Evolutionary conservation across 2,113 vertebrate species (phyloP), one percentile per base, ranked within the genome.

Genomic region (Ceratotherium simum): DNA sequence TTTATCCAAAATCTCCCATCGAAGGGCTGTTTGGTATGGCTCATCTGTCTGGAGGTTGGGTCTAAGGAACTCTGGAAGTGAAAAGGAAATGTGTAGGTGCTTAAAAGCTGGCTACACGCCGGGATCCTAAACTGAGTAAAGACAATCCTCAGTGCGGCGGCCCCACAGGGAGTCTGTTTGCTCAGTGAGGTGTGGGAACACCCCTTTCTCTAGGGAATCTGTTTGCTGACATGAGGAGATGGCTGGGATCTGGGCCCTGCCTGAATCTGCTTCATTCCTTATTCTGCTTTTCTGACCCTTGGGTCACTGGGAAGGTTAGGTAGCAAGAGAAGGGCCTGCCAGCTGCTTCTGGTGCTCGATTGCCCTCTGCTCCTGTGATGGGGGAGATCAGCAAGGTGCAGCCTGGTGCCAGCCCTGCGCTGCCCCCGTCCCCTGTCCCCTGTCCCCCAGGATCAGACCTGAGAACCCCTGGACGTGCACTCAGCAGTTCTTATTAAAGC

Each of bases 321-420:
- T 0, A 29, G 8, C 36, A 76, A 81, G 33, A 42, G 23, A 91
- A 67, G n/a, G 12, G 31, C 25, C 25, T 6, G 3, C 8, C 9
- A 46, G 21, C 73, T 96, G 42, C 14, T 9, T 84, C 18, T 0
- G 2, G 1, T n/a, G 12, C 14, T 86, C 70, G 8, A 0, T 79
- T 91, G 88, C 8, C 33, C 58, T 88, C 56, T 95, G 11, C 17
- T 90, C 17, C 73, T 18, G 20, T 39, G 42, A 89, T 70, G 27
- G 17, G 46, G 46, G 64, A 90, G 14, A 82, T 78, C 11, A 58
- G 42, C 3, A 16, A 31, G 23, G 6, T 70, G 69, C 13, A 58
- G 27, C 31, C 9, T 54, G 0, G 1, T 54, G 60, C 42, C 54
- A 69, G 5, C n/a, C 31, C 27, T 27, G 42, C 36, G 11, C 48